These are phyloP conservation scores for Lasioglossum pauxillum DNA, from an alignment of 2,888 invertebrate genomes.

Conservation along the genomic window DNA sequence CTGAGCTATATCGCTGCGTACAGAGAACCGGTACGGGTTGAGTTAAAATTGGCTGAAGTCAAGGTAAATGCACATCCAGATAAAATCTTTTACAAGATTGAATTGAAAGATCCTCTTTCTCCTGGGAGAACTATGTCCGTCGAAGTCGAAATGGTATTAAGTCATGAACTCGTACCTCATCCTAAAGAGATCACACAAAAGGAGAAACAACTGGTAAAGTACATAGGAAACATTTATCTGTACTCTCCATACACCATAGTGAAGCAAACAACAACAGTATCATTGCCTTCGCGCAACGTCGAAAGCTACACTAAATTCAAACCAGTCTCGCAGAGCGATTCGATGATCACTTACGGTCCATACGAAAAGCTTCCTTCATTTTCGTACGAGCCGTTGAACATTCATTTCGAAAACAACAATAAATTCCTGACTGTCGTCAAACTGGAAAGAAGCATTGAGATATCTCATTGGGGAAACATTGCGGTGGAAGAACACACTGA, in stretches of 20 bases:
- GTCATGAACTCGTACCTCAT: slow-evolving; percentile 92
- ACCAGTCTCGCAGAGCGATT: slow-evolving; percentile 92
- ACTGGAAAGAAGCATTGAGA: slow-evolving; percentile 94
- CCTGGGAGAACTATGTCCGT: slow-evolving; percentile 87
- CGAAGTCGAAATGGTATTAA: slow-evolving; percentile 90
- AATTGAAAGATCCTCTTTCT: slow-evolving; percentile 87
- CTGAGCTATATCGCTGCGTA: slow-evolving; percentile 91
- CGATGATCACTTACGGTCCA: slow-evolving; percentile 94
- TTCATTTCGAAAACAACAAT: slow-evolving; percentile 98
- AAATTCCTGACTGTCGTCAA: slow-evolving; percentile 97
- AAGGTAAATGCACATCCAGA: slow-evolving; percentile 85
- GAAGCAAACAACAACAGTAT: slow-evolving; percentile 93
- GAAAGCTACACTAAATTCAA: slow-evolving; percentile 93
- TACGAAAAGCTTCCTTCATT: slow-evolving; percentile 90
- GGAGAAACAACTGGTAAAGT: slow-evolving; percentile 97
- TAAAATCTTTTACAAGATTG: slow-evolving; percentile 86
- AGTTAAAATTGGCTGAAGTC: slow-evolving; percentile 83
- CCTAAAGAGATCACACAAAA: slow-evolving; percentile 96
- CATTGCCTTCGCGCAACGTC: slow-evolving; percentile 91
- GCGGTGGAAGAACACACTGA: slow-evolving; percentile 98
- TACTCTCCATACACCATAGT: slow-evolving; percentile 93
- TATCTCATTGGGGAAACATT: slow-evolving; percentile 99
- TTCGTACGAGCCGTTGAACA: slow-evolving; percentile 88
- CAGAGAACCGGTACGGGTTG: slow-evolving; percentile 81
- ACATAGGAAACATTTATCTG: slow-evolving; percentile 92